Percentiles rank a stretch among this genome's conserved stretches.
Conservation (phyloP, 2,113 vertebrate genomes). For the Labeo rohita region DNA sequence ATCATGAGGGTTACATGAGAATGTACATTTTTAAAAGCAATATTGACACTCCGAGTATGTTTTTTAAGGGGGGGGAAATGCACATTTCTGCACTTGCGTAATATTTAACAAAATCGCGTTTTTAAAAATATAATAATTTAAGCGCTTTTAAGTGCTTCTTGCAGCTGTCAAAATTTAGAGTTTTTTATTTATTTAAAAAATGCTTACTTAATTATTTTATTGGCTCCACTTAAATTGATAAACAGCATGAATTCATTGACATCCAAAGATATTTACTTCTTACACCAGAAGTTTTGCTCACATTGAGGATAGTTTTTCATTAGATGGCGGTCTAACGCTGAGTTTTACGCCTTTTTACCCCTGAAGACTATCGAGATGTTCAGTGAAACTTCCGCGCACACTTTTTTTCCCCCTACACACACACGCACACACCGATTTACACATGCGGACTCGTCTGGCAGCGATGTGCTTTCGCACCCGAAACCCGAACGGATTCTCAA, state of each 20-base stretch:
- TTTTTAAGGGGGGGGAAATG: not conserved
- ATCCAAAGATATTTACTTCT: not conserved
- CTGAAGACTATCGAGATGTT: slow-evolving; percentile 4
- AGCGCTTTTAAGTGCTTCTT: not conserved
- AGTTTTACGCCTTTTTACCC: not conserved
- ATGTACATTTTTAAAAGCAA: not conserved
- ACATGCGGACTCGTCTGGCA: not conserved
- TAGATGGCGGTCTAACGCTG: slow-evolving; percentile 16
- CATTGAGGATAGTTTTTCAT: slow-evolving; percentile 11
- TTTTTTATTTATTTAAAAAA: not conserved
- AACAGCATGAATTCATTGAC: not conserved
- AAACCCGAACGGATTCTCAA: not conserved
- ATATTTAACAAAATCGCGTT: not conserved
- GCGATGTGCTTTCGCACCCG: not conserved
- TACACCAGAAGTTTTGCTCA: not conserved
- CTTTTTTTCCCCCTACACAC: not conserved
- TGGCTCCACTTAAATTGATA: not conserved
- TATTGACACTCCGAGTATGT: not conserved
- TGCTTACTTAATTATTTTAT: not conserved
- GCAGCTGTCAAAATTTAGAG: not conserved
- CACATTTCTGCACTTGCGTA: not conserved
- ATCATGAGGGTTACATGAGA: not conserved
- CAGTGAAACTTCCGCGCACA: not conserved
- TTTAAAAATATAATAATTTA: not conserved
- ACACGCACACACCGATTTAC: not conserved